Evolutionary conservation across 2,113 vertebrate genomes (phyloP), one percentile per base, ranked within the genome.

Genomic region (Xiphophorus couchianus): DNA sequence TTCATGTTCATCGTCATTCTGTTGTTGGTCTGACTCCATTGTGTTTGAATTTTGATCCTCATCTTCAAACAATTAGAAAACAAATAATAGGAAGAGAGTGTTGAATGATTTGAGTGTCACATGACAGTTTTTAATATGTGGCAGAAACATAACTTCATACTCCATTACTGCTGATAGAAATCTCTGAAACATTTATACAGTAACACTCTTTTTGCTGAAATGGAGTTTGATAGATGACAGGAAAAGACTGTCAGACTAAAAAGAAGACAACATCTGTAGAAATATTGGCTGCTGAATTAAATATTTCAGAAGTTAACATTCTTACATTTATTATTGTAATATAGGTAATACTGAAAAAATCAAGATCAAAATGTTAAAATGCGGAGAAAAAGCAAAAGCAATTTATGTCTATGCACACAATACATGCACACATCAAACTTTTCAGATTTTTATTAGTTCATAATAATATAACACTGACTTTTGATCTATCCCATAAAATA

Each of bases 31-130:
- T 15, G 42, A 64, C 71, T 87, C 88, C 51, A 79, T 61, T 1
- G 64, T 77, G 72, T 29, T 76, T 9, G 62, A 54, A 65, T 77
- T 84, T 28, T 87, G 87, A n/a, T 86, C 92, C 91, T 78, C 9
- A 51, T 37, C 35, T 37, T 37, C 28, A 48, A 68, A 67, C 35
- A 54, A 10, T 11, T 10, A 66, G n/a, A 25, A 42, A 66, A 65
- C 5, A 65, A 67, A 42, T 19, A 14, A 72, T 74, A 68, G 12
- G 14, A 58, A 73, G 11, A 1, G 42, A 7, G 35, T 58, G 75
- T 58, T 66, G 61, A 78, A 69, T 71, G 58, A 48, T 0, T 14
- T 10, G 22, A 1, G 27, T 84, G 71, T 84, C 61, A 66, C 74
- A 83, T 79, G 44, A 70, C 66, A 81, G 63, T 72, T 51, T 83